Conservation (phyloP, 1,140 invertebrate species). For the Proctacanthus coquilletti region DNA sequence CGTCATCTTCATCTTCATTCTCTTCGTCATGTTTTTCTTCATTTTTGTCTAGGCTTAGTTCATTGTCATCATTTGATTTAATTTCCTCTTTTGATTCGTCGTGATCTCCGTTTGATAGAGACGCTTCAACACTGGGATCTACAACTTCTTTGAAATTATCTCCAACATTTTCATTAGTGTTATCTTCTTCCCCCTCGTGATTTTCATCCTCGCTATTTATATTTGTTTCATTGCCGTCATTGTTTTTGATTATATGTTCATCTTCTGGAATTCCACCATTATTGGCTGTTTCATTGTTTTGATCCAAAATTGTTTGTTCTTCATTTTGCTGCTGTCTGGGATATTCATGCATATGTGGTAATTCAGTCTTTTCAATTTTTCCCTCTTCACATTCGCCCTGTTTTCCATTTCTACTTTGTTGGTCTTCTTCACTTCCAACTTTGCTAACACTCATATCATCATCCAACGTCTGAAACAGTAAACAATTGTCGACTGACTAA, state of each 20-base stretch:
- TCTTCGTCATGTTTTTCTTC: not conserved
- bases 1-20: too few relatives aligned
- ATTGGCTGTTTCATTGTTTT: constrained; percentile 10
- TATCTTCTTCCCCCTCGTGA: constrained; percentile 6
- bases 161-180: constrained; percentile 6
- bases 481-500: constrained; percentile 32
- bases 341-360: too few relatives aligned
- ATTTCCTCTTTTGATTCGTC: constrained; percentile 7
- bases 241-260: not conserved
- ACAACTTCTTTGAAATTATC: constrained; percentile 1
- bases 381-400: constrained; percentile 2
- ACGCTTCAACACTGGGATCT: not conserved
- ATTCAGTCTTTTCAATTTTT: not conserved
- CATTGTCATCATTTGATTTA: constrained; percentile 1
- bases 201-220: too few relatives aligned
- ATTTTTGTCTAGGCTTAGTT: constrained; percentile 2
- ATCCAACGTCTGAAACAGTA: constrained; percentile 25
- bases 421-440: constrained; percentile 9
- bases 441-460: not conserved
- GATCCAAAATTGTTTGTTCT: constrained; percentile 6
- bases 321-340: too few relatives aligned
- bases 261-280: constrained; percentile 3
- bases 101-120: constrained; percentile 5
- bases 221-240: constrained; percentile 3
- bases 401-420: constrained; percentile 9